phyloP scores from a whole-genome alignment of 2,113 vertebrate genomes.

The Microtus oregoni region DNA sequence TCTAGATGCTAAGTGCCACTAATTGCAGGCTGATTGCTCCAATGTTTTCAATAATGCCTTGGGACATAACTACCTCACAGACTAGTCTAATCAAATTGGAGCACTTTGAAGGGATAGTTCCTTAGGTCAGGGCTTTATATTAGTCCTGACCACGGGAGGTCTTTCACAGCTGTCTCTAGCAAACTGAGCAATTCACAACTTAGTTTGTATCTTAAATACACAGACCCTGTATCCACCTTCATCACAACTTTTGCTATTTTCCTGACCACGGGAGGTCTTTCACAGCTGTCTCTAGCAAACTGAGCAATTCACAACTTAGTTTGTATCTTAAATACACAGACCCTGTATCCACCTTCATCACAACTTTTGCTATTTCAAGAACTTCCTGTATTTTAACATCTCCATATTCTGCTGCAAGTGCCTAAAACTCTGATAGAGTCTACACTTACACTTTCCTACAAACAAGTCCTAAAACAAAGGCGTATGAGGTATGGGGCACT shows the following conservation, averaged over 20 bases:
- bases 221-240: neutral
- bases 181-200: neutral
- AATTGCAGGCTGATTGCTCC: slow-evolving; percentile 33
- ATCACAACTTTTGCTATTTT: neutral
- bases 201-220: neutral
- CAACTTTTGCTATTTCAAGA: neutral
- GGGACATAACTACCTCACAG: neutral
- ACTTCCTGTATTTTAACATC: neutral
- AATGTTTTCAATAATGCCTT: neutral
- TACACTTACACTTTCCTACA: neutral
- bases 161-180: neutral
- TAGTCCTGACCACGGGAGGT: neutral
- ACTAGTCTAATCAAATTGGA: neutral
- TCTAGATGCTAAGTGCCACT: neutral
- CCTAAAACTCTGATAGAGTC: neutral
- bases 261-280: neutral
- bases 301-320: neutral
- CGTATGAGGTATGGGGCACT: neutral
- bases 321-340: neutral
- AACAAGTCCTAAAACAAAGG: neutral
- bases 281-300: neutral
- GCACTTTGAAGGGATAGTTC: neutral
- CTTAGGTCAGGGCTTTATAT: neutral
- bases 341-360: too few species aligned
- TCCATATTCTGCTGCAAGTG: neutral